Conservation (phyloP, 2,888 invertebrate species). For the Frankliniella intonsa region DNA sequence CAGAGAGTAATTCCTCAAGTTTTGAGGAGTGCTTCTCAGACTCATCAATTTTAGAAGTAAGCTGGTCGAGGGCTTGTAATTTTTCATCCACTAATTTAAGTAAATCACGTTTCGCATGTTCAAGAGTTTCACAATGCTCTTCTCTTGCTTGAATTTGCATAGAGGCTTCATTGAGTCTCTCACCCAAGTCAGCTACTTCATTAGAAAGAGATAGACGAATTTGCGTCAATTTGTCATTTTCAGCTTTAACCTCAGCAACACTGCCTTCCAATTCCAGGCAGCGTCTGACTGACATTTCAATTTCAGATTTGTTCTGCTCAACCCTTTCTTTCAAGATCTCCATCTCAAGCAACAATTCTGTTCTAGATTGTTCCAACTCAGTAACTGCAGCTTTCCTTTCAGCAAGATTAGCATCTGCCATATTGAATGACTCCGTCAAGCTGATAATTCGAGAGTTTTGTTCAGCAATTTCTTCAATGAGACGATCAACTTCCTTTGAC, state of each 20-base stretch:
- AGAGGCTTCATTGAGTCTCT: neutral
- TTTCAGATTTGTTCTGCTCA: neutral
- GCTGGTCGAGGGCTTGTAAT: neutral
- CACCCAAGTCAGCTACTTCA: neutral
- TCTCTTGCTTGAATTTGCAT: constrained; percentile 19
- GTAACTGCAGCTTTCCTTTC: neutral
- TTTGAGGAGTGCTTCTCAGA: neutral
- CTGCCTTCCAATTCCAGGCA: constrained; percentile 14
- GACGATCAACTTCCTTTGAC: neutral
- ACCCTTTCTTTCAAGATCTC: neutral
- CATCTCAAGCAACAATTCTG: neutral
- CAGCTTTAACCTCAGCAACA: neutral
- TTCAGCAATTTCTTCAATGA: neutral
- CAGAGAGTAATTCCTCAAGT: neutral
- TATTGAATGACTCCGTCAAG: neutral
- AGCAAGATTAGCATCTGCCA: neutral
- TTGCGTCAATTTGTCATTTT: neutral
- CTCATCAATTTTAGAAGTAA: neutral
- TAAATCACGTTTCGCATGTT: neutral
- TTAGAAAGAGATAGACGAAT: neutral
- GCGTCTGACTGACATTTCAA: neutral
- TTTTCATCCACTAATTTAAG: neutral
- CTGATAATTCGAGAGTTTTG: neutral
- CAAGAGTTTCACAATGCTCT: constrained; percentile 6
- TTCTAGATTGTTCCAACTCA: neutral